These are phyloP conservation scores for Myopa testacea DNA, from an alignment of 2,888 invertebrate genomes.

Conservation along the genomic window DNA sequence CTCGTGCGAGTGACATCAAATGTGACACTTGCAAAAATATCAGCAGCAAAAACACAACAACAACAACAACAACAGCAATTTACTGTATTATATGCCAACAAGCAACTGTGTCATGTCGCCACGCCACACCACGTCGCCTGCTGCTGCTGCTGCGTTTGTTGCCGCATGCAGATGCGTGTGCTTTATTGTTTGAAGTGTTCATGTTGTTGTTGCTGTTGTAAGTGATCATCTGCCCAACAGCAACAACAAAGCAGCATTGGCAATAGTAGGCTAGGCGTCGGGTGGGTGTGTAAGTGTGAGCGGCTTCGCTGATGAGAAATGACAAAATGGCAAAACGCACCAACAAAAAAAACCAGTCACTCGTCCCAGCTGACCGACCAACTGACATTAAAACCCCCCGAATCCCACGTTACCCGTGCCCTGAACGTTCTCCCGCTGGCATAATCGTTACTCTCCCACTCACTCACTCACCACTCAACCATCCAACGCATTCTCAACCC, in stretches of 20 bases:
- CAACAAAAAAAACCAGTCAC: neutral
- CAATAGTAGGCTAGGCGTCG: neutral
- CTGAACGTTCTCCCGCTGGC: no score
- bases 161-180: neutral
- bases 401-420: no score
- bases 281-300: neutral
- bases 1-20: conserved; percentile 13
- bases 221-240: conserved; percentile 17
- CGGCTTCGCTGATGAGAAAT: neutral
- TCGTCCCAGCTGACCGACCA: conserved; percentile 6
- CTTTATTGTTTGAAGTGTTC: neutral
- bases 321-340: neutral
- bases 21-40: conserved; percentile 15
- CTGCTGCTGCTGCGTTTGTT: neutral
- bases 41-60: neutral
- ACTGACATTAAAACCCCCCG: no score
- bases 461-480: neutral
- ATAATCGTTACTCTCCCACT: neutral
- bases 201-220: neutral
- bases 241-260: neutral
- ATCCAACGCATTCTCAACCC: neutral
- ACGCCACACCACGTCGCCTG: neutral
- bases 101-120: neutral
- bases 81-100: neutral
- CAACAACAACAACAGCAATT: neutral